These are phyloP conservation scores for Tor tambroides DNA, from an alignment of 2,113 vertebrate species.

Conservation along the genomic window DNA sequence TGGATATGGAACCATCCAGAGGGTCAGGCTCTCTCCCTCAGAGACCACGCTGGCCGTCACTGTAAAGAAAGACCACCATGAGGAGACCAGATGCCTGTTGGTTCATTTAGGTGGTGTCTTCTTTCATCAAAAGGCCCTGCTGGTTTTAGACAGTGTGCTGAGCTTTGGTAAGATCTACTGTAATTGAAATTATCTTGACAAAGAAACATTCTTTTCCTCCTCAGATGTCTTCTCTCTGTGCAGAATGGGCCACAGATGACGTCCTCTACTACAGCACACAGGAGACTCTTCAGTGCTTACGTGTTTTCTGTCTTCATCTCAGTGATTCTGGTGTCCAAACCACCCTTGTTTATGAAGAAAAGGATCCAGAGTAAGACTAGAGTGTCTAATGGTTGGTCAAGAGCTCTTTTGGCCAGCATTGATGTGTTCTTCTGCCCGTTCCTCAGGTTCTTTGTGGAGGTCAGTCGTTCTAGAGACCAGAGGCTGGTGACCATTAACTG, in stretches of 20 bases:
- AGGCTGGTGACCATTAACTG: conserved; percentile 89
- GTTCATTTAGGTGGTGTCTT: conserved; percentile 72
- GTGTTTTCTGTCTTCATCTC: conserved; percentile 84
- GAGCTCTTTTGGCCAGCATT: not conserved
- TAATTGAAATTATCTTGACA: not conserved
- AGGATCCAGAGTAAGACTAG: conserved; percentile 89
- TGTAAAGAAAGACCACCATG: conserved; percentile 76
- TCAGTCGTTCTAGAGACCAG: conserved; percentile 84
- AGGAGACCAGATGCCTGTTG: conserved; percentile 79
- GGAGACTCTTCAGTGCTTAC: conserved; percentile 82
- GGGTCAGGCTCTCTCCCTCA: conserved; percentile 86
- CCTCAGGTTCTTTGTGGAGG: conserved; percentile 89
- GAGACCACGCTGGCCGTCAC: conserved; percentile 83
- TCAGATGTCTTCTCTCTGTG: conserved; percentile 40
- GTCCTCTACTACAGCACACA: conserved; percentile 87
- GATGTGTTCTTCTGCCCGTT: not conserved
- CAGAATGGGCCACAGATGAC: conserved; percentile 91
- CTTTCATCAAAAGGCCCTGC: conserved; percentile 57
- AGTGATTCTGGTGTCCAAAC: conserved; percentile 66
- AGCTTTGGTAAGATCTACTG: conserved; percentile 83
- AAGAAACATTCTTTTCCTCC: not conserved
- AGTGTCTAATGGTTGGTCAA: not conserved
- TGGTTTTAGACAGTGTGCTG: conserved; percentile 82
- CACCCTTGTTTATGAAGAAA: conserved; percentile 84
- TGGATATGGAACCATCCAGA: conserved; percentile 77